Conservation (phyloP, 2,113 vertebrate species). For the Syngnathus floridae region DNA sequence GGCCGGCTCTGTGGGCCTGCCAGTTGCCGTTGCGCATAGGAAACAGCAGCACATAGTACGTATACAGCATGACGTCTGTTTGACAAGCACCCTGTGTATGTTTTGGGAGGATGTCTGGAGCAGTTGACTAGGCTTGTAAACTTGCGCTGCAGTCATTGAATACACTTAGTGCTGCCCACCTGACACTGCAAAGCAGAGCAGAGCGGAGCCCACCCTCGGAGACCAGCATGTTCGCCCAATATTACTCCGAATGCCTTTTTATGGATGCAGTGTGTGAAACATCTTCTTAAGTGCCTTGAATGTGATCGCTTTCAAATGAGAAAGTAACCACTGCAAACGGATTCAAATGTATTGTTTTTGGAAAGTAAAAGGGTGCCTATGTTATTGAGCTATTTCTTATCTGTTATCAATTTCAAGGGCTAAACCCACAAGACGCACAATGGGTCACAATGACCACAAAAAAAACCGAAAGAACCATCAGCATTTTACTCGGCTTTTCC, state of each 20-base stretch:
- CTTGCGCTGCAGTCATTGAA: constrained; percentile 40
- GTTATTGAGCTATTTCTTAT: too few relatives aligned
- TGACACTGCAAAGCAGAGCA: constrained; percentile 20
- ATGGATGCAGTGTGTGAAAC: constrained; percentile 47
- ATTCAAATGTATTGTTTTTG: too few relatives aligned
- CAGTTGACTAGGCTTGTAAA: constrained; percentile 26
- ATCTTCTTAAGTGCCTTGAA: too few relatives aligned
- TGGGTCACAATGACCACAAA: too few relatives aligned
- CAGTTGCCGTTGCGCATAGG: constrained; percentile 8
- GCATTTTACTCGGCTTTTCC: too few relatives aligned
- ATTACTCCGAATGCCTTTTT: constrained; percentile 72
- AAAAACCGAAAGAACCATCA: too few relatives aligned
- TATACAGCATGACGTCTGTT: constrained; percentile 9
- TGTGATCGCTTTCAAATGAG: too few relatives aligned
- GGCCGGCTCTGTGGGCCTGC: constrained; percentile 26
- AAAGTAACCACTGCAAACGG: too few relatives aligned
- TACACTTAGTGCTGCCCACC: constrained; percentile 38
- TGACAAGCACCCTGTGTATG: constrained; percentile 17
- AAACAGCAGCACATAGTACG: background rate
- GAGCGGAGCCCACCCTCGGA: constrained; percentile 54
- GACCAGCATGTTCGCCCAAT: constrained; percentile 73
- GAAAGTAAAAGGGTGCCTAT: too few relatives aligned
- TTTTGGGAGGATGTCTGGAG: constrained; percentile 27
- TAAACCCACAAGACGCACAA: too few relatives aligned
- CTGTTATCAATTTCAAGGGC: too few relatives aligned